A percentile compares a stretch with the other conserved stretches of the same genome.
phyloP scores from a whole-genome alignment of 53 echinoderm and acorn worm species.

The Temnopleurus reevesii region DNA sequence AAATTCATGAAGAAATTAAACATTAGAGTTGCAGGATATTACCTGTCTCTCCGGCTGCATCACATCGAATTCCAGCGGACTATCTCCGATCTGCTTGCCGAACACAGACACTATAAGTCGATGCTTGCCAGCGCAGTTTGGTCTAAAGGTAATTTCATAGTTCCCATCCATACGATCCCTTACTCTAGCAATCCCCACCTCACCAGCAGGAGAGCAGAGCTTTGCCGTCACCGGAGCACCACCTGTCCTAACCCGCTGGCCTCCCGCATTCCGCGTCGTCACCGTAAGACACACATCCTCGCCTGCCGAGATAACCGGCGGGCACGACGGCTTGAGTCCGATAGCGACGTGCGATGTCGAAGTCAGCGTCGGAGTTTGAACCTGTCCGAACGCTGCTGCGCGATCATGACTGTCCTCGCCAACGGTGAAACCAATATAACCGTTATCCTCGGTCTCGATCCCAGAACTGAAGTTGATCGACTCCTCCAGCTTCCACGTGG shows the following conservation, averaged over 20 bases:
- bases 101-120: conserved; percentile 83
- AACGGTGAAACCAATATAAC: conserved; percentile 72
- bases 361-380: conserved; percentile 62
- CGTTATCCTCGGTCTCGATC: conserved; percentile 77
- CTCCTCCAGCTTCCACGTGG: conserved; percentile 82
- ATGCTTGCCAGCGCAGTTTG: conserved; percentile 86
- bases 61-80: conserved; percentile 83
- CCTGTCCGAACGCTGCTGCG: conserved; percentile 62
- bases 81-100: conserved; percentile 83
- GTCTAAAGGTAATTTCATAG: conserved; percentile 89
- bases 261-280: conserved; percentile 69
- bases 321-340: conserved; percentile 63
- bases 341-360: conserved; percentile 59
- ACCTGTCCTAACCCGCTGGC: conserved; percentile 59
- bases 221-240: conserved; percentile 88
- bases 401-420: conserved; percentile 58
- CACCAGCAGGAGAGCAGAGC: conserved; percentile 88
- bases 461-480: conserved; percentile 66
- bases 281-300: conserved; percentile 77
- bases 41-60: conserved; percentile 73
- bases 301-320: conserved; percentile 68
- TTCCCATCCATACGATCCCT: conserved; percentile 80
- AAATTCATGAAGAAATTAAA: no score
- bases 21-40: no score
- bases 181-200: conserved; percentile 90